Evolutionary conservation across 2,797 vertebrate genomes (phyloP).

Genomic region (Chelon auratus): DNA sequence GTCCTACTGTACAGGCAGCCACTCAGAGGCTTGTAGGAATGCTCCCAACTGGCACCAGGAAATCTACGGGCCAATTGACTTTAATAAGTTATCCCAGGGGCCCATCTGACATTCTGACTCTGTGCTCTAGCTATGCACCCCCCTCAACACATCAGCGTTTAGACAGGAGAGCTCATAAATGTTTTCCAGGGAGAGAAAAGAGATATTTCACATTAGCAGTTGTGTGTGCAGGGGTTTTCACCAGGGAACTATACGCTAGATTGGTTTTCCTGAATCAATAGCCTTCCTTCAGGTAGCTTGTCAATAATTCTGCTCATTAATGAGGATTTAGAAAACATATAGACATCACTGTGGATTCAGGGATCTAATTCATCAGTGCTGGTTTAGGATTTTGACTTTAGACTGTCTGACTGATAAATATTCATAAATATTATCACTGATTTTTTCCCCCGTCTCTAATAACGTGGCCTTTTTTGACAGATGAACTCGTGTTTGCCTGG

Average conservation of each 20-base stretch:
- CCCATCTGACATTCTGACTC: conserved; percentile 76
- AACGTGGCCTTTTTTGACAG: conserved; percentile 44
- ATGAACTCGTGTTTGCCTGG: conserved; percentile 46
- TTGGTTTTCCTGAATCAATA: conserved; percentile 75
- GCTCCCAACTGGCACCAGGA: conserved; percentile 77
- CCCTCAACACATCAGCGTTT: conserved; percentile 71
- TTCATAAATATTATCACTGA: conserved; percentile 21
- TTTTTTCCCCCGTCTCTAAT: neutral
- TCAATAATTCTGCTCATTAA: conserved; percentile 61
- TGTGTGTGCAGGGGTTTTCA: conserved; percentile 56
- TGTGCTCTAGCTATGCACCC: conserved; percentile 65
- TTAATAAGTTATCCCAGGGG: conserved; percentile 82
- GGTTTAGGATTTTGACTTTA: neutral
- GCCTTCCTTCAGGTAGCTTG: conserved; percentile 47
- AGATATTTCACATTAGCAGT: conserved; percentile 76
- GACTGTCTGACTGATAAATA: neutral
- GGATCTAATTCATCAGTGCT: neutral
- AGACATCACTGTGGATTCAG: conserved; percentile 7
- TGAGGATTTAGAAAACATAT: conserved; percentile 33
- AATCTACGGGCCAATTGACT: conserved; percentile 80
- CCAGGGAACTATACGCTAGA: conserved; percentile 57
- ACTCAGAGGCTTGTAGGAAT: conserved; percentile 70
- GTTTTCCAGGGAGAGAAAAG: conserved; percentile 72
- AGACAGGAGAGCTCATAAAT: conserved; percentile 69
- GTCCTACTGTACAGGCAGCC: conserved; percentile 66